A percentile compares a stretch with the other conserved stretches of the same genome.
These are phyloP conservation scores for Scolanthus callimorphus DNA, from an alignment of 92 coral and sea anemone species.

Conservation along the genomic window DNA sequence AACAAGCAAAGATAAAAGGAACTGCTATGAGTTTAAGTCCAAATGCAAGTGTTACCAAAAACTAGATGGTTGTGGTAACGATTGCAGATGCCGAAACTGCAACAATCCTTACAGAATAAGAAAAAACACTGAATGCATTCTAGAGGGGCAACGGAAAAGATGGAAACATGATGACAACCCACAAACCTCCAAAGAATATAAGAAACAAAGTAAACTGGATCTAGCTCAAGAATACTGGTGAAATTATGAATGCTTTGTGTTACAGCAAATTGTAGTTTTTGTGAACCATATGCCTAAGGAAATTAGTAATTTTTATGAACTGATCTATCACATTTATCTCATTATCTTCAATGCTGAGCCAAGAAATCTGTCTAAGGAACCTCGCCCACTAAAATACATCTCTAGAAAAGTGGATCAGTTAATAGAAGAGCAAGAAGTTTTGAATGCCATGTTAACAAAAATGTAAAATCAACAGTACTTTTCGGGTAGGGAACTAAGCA, in stretches of 20 bases:
- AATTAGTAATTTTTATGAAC: neutral
- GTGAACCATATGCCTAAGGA: neutral
- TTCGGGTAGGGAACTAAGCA: too few relatives aligned
- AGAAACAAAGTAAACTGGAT: neutral
- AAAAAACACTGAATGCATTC: neutral
- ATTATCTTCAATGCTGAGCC: neutral
- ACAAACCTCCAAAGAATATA: neutral
- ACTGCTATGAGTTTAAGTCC: neutral
- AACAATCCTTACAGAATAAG: neutral
- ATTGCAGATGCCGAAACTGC: neutral
- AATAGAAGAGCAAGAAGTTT: neutral
- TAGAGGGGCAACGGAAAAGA: neutral
- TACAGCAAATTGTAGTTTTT: neutral
- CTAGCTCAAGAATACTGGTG: neutral
- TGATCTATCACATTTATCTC: neutral
- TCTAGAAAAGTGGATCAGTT: neutral
- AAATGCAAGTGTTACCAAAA: neutral
- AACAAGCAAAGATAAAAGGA: neutral
- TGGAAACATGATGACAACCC: neutral
- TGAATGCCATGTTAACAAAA: neutral
- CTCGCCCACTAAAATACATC: neutral
- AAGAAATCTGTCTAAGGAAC: neutral
- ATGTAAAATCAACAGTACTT: neutral
- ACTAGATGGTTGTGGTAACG: neutral
- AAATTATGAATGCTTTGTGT: neutral